These are phyloP conservation scores for Sebastes schlegelii DNA, from an alignment of 2,113 vertebrate genomes.

Conservation along the genomic window DNA sequence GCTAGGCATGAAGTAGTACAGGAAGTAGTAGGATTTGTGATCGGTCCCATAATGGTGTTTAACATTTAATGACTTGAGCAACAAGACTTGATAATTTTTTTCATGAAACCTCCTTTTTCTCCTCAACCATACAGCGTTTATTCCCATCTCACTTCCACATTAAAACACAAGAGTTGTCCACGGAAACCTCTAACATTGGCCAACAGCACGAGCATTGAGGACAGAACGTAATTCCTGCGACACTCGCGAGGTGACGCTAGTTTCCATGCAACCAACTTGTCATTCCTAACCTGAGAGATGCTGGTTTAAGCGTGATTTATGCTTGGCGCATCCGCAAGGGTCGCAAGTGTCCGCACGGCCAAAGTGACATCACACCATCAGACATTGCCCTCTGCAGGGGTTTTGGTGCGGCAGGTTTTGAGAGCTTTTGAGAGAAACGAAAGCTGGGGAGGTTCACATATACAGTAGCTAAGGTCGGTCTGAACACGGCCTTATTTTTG, in stretches of 20 bases:
- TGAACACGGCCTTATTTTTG: background rate
- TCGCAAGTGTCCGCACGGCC: too few relatives aligned
- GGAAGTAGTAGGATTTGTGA: background rate
- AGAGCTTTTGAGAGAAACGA: too few relatives aligned
- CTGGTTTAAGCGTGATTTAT: background rate
- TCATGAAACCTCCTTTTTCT: background rate
- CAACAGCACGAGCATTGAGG: background rate
- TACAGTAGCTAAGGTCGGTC: background rate
- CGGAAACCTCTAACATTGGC: background rate
- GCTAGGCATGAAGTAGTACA: background rate
- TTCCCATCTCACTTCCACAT: background rate
- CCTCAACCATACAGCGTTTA: background rate
- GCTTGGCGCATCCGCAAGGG: too few relatives aligned
- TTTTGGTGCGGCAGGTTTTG: too few relatives aligned
- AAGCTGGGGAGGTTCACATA: too few relatives aligned
- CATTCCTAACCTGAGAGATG: background rate
- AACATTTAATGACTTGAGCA: background rate
- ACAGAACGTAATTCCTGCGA: background rate
- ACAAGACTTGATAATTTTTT: background rate
- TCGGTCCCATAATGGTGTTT: background rate
- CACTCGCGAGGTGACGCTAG: background rate
- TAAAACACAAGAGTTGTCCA: background rate
- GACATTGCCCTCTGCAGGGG: too few relatives aligned
- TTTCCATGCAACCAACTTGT: background rate
- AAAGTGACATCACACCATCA: too few relatives aligned